Evolutionary conservation across 2,113 vertebrate genomes (phyloP).

Genomic region (Platysternon megacephalum): DNA sequence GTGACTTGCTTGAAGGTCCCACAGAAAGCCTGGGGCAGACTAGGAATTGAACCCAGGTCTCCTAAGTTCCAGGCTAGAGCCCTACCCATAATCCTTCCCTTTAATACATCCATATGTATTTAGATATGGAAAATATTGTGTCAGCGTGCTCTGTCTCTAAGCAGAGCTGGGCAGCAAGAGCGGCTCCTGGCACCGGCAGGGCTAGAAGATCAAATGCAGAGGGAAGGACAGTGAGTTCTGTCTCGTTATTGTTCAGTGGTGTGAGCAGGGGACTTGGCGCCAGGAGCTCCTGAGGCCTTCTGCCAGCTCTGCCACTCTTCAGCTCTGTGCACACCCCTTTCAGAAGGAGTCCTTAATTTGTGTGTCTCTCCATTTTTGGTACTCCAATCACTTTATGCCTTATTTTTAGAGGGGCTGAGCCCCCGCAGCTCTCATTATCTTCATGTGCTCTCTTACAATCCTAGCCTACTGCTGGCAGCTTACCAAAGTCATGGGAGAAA

Average conservation of each 20-base stretch:
- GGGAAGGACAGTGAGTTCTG: not conserved
- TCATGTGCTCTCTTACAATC: not conserved
- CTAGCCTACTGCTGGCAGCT: not conserved
- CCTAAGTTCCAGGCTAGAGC: not conserved
- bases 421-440: not conserved
- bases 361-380: not conserved
- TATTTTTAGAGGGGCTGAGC: not conserved
- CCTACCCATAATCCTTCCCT: not conserved
- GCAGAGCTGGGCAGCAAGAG: not conserved
- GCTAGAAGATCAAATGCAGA: not conserved
- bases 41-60: not conserved
- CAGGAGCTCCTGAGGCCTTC: not conserved
- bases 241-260: rapidly evolving
- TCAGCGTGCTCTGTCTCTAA: not conserved
- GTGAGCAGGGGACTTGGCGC: not conserved
- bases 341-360: rapidly evolving
- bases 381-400: not conserved
- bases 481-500: conserved; percentile 37
- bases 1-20: not conserved
- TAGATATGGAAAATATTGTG: not conserved
- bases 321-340: not conserved
- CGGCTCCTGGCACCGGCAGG: not conserved
- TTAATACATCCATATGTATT: not conserved
- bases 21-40: not conserved
- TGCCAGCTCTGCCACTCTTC: not conserved